Evolutionary conservation across 2,113 vertebrate genomes (phyloP).

Genomic region (Galbula dea): DNA sequence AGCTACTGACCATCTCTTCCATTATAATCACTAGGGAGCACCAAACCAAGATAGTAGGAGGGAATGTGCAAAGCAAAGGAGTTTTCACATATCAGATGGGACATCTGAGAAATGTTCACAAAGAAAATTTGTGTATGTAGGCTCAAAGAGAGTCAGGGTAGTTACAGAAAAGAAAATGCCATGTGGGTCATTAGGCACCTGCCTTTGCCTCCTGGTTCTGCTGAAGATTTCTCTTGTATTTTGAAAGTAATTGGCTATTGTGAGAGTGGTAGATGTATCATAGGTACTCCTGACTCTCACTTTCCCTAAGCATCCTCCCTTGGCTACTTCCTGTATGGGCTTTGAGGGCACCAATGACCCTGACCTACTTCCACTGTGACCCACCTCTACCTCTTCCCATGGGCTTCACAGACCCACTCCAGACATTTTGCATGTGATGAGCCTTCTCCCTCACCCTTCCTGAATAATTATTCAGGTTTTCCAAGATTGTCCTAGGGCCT

Average conservation of each 20-base stretch:
- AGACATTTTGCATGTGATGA: background rate
- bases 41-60: background rate
- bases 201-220: background rate
- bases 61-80: background rate
- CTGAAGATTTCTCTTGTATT: background rate
- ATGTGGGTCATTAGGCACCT: background rate
- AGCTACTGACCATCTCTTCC: background rate
- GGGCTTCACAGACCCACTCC: background rate
- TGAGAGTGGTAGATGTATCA: background rate
- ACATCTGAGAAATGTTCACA: background rate
- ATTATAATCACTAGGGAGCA: background rate
- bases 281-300: background rate
- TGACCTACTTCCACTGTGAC: background rate
- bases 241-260: background rate
- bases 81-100: background rate
- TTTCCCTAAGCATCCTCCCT: background rate
- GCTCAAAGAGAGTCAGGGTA: background rate
- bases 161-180: background rate
- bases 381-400: background rate
- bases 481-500: background rate
- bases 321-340: background rate
- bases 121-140: background rate
- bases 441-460: background rate
- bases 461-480: background rate
- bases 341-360: background rate